Evolutionary conservation across 2,113 vertebrate genomes (phyloP).

Genomic region (Gobiocypris rarus): DNA sequence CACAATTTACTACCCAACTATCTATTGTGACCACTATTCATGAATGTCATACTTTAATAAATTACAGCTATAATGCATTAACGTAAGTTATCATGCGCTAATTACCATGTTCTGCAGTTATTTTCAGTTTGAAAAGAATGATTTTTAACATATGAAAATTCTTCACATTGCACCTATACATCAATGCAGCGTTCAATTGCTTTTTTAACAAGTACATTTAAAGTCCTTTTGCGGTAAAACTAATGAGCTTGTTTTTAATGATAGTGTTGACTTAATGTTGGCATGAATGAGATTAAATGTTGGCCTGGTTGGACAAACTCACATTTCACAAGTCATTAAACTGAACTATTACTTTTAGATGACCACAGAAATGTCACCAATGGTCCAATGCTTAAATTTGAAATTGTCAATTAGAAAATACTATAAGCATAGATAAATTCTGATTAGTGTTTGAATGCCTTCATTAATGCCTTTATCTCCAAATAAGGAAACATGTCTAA

Average conservation of each 20-base stretch:
- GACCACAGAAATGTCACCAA: not conserved
- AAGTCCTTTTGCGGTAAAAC: slow-evolving; percentile 39
- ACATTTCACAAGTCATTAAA: slow-evolving; percentile 44
- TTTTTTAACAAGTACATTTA: slow-evolving; percentile 32
- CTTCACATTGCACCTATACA: not conserved
- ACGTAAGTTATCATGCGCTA: not conserved
- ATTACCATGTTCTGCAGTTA: not conserved
- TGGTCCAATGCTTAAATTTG: not conserved
- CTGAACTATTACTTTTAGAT: not conserved
- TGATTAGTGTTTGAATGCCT: not conserved
- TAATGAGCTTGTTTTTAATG: slow-evolving; percentile 62
- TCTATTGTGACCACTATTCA: not conserved
- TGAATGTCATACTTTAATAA: not conserved
- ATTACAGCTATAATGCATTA: not conserved
- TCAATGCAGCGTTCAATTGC: slow-evolving; percentile 6
- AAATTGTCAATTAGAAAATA: not conserved
- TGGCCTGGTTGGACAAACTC: slow-evolving; percentile 47
- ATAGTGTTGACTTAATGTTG: slow-evolving; percentile 50
- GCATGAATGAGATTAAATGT: slow-evolving; percentile 47
- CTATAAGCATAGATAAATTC: not conserved
- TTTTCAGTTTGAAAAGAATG: not conserved
- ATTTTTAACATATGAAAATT: not conserved
- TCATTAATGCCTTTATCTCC: not conserved
- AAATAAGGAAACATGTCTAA: not conserved
- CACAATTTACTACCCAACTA: not conserved